Conservation (phyloP, 1,140 invertebrate species). For the Meloidogyne chitwoodi region DNA sequence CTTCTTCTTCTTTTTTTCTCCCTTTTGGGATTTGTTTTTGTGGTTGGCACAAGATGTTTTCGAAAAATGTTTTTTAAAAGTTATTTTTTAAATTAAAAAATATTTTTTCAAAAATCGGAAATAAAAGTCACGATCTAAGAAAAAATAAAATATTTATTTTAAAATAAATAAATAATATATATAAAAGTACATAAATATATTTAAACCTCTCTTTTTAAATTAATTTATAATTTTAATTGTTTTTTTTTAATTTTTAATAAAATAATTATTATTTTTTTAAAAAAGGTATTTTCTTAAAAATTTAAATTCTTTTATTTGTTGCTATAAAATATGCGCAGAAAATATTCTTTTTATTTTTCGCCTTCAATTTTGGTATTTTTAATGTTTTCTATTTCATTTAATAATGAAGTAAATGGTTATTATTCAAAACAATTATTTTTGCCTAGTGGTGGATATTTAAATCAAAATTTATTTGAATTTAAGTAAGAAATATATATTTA, state of each 20-base stretch:
- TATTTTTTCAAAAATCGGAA: not conserved
- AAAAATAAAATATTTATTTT: too few relatives aligned
- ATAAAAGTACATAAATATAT: too few relatives aligned
- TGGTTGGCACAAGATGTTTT: not conserved
- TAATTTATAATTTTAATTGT: too few relatives aligned
- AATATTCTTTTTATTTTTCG: not conserved
- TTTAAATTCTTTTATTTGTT: too few relatives aligned
- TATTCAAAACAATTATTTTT: constrained; percentile 14
- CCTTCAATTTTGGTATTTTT: not conserved
- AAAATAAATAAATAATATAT: too few relatives aligned
- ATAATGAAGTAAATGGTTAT: not conserved
- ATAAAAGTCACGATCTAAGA: too few relatives aligned
- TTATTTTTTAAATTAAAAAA: not conserved
- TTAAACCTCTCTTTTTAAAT: too few relatives aligned
- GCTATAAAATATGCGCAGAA: not conserved
- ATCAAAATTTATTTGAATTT: not conserved
- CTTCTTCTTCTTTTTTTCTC: not conserved
- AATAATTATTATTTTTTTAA: too few relatives aligned
- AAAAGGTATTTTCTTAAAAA: too few relatives aligned
- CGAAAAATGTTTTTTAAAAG: not conserved
- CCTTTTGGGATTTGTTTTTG: not conserved
- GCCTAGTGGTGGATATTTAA: constrained; percentile 7
- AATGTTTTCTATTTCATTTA: not conserved
- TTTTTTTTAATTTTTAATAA: too few relatives aligned
- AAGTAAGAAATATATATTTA: not conserved